Evolutionary conservation across 1,140 invertebrate species (phyloP), one percentile per base, ranked within the genome.

Genomic region (Euura saliciscinereae): DNA sequence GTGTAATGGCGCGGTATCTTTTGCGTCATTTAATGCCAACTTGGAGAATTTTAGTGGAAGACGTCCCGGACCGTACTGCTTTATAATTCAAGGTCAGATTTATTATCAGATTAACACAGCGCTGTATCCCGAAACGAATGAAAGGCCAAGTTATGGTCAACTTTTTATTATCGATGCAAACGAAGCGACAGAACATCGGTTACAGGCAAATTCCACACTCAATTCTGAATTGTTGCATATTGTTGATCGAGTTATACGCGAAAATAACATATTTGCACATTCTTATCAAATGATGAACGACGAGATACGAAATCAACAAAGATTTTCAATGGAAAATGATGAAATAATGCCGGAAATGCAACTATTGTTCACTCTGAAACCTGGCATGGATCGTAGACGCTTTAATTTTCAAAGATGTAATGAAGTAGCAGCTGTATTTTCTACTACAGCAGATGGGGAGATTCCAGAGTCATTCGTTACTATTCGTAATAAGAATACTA

Each of bases 251-350:
- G 45, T 72, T 46, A 72, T 73, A 11, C 13, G 72, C 42, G 51
- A 73, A 45, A 5, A 43, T 28, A 73, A 73, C 51, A 6, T 70
- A 7, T 73, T 70, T 69, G 68, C 68, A 5, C 2, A 70, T 28
- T 73, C 68, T 2, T 73, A 73, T 66, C 44, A 44, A 70, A 73
- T 73, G 72, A 72, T 72, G 71, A 65, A 45, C 6, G 13, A 70
- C 45, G 71, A 44, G 6, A n/a, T 72, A 11, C 43, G 51, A 11
- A 7, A 10, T 68, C 10, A 68, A 28, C 43, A 72, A 67, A 11
- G 2, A 71, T 2, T 71, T 13, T 51, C 69, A 13, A 44, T 59
- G 44, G 43, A 70, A 13, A 71, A 71, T 44, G 10, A 44, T 44
- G 70, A 71, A 65, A 6, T 44, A 2, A 51, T 71, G 6, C 59